These are phyloP conservation scores for Azemiops feae DNA, from an alignment of 2,113 vertebrate species.

Conservation along the genomic window DNA sequence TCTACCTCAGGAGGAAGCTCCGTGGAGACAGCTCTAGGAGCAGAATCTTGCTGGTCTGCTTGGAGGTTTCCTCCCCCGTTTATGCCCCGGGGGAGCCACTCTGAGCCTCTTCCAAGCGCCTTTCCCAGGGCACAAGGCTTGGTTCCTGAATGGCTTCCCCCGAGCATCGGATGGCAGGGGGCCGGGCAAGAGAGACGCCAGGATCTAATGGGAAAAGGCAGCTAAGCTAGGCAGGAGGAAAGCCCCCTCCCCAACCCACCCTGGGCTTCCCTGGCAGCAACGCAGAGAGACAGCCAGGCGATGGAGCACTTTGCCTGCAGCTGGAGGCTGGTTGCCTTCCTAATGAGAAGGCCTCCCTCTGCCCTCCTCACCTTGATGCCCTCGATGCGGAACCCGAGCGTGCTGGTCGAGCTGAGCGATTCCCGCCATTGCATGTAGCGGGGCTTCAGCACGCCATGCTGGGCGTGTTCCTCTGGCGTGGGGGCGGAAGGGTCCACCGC, in stretches of 20 bases:
- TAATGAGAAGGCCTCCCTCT: accelerated
- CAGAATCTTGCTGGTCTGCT: neutral
- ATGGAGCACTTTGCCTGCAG: neutral
- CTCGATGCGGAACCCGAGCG: slow-evolving; percentile 87
- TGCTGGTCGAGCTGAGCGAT: slow-evolving; percentile 84
- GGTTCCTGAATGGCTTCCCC: neutral
- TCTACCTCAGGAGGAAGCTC: neutral
- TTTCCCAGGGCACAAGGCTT: neutral
- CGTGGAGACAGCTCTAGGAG: neutral
- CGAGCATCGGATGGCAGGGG: neutral
- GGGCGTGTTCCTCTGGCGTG: slow-evolving; percentile 76
- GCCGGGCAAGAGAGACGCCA: no score
- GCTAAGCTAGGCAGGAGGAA: neutral
- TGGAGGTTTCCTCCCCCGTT: neutral
- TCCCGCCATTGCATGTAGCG: slow-evolving; percentile 94
- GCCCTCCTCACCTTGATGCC: slow-evolving; percentile 83
- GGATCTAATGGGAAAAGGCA: no score
- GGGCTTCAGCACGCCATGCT: slow-evolving; percentile 82
- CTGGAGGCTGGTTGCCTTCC: no score
- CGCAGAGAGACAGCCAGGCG: neutral
- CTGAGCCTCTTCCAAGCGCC: neutral
- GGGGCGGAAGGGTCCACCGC: slow-evolving; percentile 84
- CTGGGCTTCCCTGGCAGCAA: neutral
- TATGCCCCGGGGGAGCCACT: neutral
- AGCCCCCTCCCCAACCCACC: neutral